Conservation (phyloP, 2,113 vertebrate species). For the Tachysurus fulvidraco region DNA sequence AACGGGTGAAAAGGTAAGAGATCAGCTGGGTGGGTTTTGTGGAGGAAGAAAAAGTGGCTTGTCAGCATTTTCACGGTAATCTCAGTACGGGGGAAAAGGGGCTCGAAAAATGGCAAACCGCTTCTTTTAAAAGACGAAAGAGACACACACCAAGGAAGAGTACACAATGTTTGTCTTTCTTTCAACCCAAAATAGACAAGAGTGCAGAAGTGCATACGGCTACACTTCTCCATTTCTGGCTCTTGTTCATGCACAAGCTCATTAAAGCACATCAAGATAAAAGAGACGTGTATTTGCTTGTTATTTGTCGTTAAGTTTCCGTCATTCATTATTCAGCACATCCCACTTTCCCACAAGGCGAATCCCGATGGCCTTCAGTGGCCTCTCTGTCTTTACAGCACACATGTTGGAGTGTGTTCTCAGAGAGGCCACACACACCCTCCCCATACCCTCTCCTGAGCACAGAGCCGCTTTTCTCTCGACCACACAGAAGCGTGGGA, state of each 20-base stretch:
- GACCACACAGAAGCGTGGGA: conserved; percentile 44
- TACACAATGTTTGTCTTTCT: not conserved
- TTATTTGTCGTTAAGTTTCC: not conserved
- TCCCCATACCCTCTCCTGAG: conserved; percentile 17
- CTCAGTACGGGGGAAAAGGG: not conserved
- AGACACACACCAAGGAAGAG: not conserved
- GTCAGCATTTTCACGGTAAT: not conserved
- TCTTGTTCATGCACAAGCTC: not conserved
- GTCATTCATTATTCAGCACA: not conserved
- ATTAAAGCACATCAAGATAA: not conserved
- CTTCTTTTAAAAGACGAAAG: not conserved
- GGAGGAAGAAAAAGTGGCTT: not conserved
- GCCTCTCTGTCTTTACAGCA: conserved; percentile 32
- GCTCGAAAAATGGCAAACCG: conserved; percentile 3
- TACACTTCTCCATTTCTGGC: not conserved
- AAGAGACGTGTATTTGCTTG: not conserved
- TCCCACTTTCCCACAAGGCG: not conserved
- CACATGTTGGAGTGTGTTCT: conserved; percentile 40
- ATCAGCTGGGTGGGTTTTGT: not conserved
- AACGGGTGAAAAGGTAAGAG: not conserved
- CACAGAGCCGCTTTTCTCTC: conserved; percentile 52
- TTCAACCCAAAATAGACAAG: conserved; percentile 15
- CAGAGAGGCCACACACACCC: conserved; percentile 18
- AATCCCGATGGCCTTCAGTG: conserved; percentile 16
- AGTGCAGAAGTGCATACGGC: not conserved